Percentiles rank a stretch among this genome's conserved stretches.
Evolutionary conservation across 2,797 vertebrate species (phyloP).

Genomic region (Holocentrus rufus): DNA sequence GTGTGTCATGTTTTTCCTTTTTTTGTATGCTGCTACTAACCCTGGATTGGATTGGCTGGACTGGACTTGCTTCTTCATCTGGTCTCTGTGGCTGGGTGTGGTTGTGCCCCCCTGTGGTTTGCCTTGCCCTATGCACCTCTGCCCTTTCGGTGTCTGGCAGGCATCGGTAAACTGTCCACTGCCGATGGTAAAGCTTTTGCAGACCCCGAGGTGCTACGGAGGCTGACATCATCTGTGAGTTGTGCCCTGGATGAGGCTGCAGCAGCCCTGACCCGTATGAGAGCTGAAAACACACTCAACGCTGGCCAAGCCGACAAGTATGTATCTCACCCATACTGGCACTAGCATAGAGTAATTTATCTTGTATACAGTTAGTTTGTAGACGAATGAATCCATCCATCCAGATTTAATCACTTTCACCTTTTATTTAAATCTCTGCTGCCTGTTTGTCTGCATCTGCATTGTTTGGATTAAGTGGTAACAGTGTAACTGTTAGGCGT

Average conservation of each 20-base stretch:
- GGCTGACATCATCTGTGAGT: conserved; percentile 97
- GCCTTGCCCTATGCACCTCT: conserved; percentile 82
- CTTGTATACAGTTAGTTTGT: background rate
- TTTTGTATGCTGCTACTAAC: conserved; percentile 80
- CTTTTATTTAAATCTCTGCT: conserved; percentile 1
- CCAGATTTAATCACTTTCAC: background rate
- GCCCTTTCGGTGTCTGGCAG: conserved; percentile 85
- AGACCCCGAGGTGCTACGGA: conserved; percentile 98
- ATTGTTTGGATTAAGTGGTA: background rate
- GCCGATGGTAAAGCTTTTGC: conserved; percentile 99
- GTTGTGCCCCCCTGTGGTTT: conserved; percentile 81
- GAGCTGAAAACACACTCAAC: conserved; percentile 96
- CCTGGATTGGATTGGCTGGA: conserved; percentile 79
- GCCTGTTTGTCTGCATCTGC: background rate
- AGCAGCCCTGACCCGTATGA: conserved; percentile 96
- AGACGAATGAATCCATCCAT: background rate
- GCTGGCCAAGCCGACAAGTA: conserved; percentile 99
- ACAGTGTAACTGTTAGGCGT: conserved; percentile 57
- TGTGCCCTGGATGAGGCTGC: conserved; percentile 98
- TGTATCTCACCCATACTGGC: conserved; percentile 76
- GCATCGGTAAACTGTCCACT: conserved; percentile 99
- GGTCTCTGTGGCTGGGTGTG: conserved; percentile 78
- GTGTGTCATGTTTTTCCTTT: conserved; percentile 32
- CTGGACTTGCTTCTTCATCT: conserved; percentile 80
- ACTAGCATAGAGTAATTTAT: conserved; percentile 1